phyloP scores from a whole-genome alignment of 2,113 vertebrate genomes.

The Tetraodon nigroviridis region DNA sequence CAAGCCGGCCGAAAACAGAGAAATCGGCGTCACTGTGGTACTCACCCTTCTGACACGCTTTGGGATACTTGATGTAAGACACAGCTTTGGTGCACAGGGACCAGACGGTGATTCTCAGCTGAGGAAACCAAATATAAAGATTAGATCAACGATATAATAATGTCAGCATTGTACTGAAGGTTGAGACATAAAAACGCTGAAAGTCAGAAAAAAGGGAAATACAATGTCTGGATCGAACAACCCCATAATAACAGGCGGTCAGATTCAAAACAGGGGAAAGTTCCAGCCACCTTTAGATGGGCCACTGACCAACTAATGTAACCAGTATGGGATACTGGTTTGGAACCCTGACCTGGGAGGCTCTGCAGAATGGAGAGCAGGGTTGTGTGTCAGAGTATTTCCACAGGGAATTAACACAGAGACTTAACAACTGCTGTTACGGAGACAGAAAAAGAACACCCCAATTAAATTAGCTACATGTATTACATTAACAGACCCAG shows the following conservation, averaged over 20 bases:
- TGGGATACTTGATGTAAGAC: slow-evolving; percentile 98
- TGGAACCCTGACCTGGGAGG: neutral
- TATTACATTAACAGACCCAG: slow-evolving; percentile 25
- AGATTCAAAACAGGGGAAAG: slow-evolving; percentile 16
- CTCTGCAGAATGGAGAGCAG: slow-evolving; percentile 1
- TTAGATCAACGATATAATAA: too few relatives aligned
- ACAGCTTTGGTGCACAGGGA: slow-evolving; percentile 96
- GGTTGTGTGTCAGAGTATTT: slow-evolving; percentile 7
- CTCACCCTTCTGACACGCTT: slow-evolving; percentile 93
- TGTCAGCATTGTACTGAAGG: too few relatives aligned
- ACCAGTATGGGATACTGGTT: slow-evolving; percentile 13
- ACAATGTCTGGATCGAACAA: neutral
- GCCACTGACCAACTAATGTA: slow-evolving; percentile 6
- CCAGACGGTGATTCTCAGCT: slow-evolving; percentile 97
- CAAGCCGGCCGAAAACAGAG: slow-evolving; percentile 22
- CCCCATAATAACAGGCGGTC: slow-evolving; percentile 15
- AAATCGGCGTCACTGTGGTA: slow-evolving; percentile 27
- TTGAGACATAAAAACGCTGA: neutral
- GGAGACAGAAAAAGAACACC: slow-evolving; percentile 2
- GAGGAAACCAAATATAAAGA: slow-evolving; percentile 32
- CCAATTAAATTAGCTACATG: neutral
- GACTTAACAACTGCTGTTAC: slow-evolving; percentile 2
- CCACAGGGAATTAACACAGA: slow-evolving; percentile 8
- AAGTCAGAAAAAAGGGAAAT: slow-evolving; percentile 1
- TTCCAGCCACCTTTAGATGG: neutral